These are phyloP conservation scores for Ammodramus savannarum DNA, from an alignment of 2,113 vertebrate species.

Conservation along the genomic window DNA sequence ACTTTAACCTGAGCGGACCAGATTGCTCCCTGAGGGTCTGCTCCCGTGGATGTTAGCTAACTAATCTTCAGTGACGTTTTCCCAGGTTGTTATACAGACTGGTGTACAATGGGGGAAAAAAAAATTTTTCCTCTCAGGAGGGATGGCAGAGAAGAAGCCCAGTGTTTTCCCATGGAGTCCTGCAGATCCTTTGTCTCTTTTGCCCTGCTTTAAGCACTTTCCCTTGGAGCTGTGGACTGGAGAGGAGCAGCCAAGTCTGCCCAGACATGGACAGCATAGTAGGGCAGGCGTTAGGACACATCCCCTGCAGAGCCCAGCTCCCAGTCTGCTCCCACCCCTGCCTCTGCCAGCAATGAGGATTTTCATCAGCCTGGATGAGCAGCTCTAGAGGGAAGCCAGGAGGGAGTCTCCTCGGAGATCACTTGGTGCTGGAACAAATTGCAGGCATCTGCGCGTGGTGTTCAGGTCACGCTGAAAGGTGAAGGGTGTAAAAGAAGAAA, in stretches of 20 bases:
- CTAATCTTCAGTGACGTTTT: background rate
- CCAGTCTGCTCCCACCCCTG: background rate
- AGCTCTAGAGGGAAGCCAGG: background rate
- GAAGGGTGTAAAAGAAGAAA: background rate
- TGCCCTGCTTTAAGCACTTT: background rate
- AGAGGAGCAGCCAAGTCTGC: background rate
- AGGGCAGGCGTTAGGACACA: background rate
- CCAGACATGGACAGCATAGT: rapidly evolving
- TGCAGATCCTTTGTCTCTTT: background rate
- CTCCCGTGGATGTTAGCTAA: background rate
- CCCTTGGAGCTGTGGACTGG: background rate
- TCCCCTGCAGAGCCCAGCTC: background rate
- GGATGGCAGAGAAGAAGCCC: background rate
- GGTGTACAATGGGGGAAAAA: background rate
- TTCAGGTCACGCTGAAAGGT: background rate
- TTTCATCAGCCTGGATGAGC: background rate
- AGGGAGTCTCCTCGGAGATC: background rate
- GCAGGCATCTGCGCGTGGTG: background rate
- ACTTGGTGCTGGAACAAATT: conserved; percentile 33
- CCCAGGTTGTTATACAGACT: background rate
- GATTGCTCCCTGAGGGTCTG: background rate
- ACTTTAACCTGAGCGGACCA: background rate
- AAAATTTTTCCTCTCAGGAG: background rate
- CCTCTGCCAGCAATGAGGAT: background rate
- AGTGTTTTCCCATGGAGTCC: background rate